A percentile compares a stretch with the other conserved stretches of the same genome.
Evolutionary conservation across 2,888 invertebrate genomes (phyloP).

Genomic region (Antheraea yamamai): DNA sequence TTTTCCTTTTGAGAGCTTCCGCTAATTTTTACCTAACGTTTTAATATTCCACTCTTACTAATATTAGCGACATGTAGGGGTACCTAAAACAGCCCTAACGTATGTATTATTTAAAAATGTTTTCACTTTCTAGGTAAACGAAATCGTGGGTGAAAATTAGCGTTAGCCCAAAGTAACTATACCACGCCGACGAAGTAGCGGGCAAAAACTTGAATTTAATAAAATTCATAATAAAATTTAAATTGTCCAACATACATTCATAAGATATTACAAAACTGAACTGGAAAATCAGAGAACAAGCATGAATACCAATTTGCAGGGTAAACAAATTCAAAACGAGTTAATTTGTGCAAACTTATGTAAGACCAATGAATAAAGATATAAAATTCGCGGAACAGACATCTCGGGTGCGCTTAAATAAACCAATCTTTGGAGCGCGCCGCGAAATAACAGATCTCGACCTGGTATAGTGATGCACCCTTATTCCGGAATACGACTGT

Average conservation of each 20-base stretch:
- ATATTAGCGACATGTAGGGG: too few species aligned
- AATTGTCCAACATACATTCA: neutral
- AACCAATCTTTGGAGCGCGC: constrained; percentile 38
- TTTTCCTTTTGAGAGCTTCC: too few species aligned
- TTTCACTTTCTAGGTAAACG: too few species aligned
- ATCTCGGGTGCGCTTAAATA: constrained; percentile 37
- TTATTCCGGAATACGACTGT: constrained; percentile 31
- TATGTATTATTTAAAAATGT: too few species aligned
- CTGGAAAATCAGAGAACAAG: neutral
- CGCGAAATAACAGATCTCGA: constrained; percentile 42
- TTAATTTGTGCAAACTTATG: constrained; percentile 40
- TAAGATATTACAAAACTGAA: neutral
- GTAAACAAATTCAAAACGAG: constrained; percentile 41
- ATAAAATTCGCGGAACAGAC: constrained; percentile 40
- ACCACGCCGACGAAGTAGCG: too few species aligned
- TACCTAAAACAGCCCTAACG: too few species aligned
- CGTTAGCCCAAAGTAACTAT: too few species aligned
- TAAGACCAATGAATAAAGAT: constrained; percentile 47
- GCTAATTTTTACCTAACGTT: too few species aligned
- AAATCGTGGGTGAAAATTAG: too few species aligned
- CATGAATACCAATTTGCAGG: constrained; percentile 7
- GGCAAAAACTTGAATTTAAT: too few species aligned
- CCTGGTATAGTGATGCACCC: constrained; percentile 26
- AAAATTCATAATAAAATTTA: too few species aligned
- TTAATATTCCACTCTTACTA: too few species aligned